Base-by-base conservation (phyloP, 2,113 vertebrate genomes). In the Epinephelus fuscoguttatus region DNA sequence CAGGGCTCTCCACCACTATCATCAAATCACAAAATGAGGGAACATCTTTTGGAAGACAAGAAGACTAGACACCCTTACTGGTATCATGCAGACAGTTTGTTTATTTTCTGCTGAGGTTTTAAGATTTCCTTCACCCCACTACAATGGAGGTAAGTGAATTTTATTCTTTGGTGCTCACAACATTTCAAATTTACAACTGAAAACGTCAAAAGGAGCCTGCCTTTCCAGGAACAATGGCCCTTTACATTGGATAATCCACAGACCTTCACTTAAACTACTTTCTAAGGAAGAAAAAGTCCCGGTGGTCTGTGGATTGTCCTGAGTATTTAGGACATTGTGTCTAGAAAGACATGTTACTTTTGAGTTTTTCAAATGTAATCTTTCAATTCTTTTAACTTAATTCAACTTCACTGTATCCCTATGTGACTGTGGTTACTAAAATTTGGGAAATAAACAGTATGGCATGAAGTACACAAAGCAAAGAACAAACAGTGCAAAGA, bases 251-350 rank as follows among this genome's bases (percentile, higher is more conserved):
- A 75, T 17, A 82, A 53, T 75, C 30, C 27, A 23, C 21, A 82
- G 50, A 73, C 40, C 10, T 40, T 77, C 23, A 77, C 68, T 21
- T 19, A 47, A 49, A 75, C 40, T 18, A 15, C n/a, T 57, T 57
- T 59, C 12, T 40, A 47, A n/a, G 53, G 13, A 56, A 53, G 60
- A 85, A 66, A 64, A 70, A 25, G 37, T 75, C 57, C 57, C 9
- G 1, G 25, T 77, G 40, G 42, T 72, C 68, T 74, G 53, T 42
- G 42, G 11, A 45, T 42, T 42, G 40, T 42, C 10, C 10, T 11
- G 10, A 42, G 40, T 42, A 42, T 42, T 8, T 42, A 9, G 8
- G 10, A 42, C 19, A 61, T 61, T 52, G 63, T 75, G 57, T 82
- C 45, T 49, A 27, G 3, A 55, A 70, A 71, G 53, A 73, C 25